Base-by-base conservation (phyloP, 2,888 invertebrate species). In the Baccha elongata region DNA sequence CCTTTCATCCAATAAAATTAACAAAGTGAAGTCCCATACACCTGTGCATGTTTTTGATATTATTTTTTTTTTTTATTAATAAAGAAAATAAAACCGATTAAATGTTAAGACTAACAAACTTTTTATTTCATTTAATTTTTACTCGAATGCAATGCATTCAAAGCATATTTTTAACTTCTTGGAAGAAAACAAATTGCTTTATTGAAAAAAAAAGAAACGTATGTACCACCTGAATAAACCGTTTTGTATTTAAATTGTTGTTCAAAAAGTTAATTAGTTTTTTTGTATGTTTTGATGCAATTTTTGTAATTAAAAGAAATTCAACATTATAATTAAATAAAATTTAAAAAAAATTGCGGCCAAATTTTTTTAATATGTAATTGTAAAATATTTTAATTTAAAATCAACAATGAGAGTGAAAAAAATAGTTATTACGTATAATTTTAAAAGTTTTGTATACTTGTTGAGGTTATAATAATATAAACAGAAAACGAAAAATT, bases 361-460 rank as follows among this genome's bases (percentile, higher is more conserved):
- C 83, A 83, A 83, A 83, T 68, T 83, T 78, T 73, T 78, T 78
- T 65, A 71, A 76, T 83, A n/a, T n/a, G n/a, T n/a, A 83, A 73
- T 58, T 83, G 78, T 83, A 72, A 78, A 76, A 72, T 81, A 75
- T 65, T 23, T 23, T 67, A 68, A 60, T 78, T 78, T 76, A 60
- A 37, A 62, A 60, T 46, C 19, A 76, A 72, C 60, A 67, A 76
- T 50, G 60, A 64, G 55, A 78, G 55, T 73, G 73, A 64, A 69
- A 72, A 60, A 44, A 26, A 48, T n/a, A n/a, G 55, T 64, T 55
- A 15, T 21, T 42, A 35, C n/a, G n/a, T n/a, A 21, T 15, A 60
- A 53, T 44, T 26, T 65, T 71, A 26, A 62, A n/a, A 69, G 29
- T 48, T 73, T 35, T n/a, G n/a, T 68, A 62, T 37, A 58, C 52